Conservation (phyloP, 2,113 vertebrate genomes). For the Tyto alba region DNA sequence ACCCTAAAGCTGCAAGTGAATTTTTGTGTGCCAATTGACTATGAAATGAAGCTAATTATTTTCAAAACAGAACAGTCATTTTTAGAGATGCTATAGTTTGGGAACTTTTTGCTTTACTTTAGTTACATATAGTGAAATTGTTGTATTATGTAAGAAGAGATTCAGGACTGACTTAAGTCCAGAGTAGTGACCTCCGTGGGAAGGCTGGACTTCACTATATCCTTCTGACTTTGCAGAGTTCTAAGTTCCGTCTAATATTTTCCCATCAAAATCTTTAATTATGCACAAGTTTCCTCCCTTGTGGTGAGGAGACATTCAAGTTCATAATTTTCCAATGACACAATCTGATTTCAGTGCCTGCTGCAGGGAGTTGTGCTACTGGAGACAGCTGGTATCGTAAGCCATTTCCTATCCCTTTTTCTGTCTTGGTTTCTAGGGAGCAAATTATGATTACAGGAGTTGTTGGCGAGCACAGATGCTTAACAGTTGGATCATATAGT, state of each 20-base stretch:
- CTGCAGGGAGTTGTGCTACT: neutral
- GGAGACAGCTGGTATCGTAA: neutral
- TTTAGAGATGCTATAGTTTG: neutral
- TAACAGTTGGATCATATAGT: neutral
- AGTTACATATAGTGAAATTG: rapidly evolving
- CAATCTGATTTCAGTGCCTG: neutral
- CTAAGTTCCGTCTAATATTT: neutral
- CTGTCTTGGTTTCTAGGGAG: neutral
- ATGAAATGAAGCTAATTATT: neutral
- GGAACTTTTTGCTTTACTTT: neutral
- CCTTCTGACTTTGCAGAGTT: neutral
- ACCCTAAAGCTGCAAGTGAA: neutral
- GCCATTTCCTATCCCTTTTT: neutral
- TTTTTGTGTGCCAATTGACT: neutral
- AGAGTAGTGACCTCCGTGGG: neutral
- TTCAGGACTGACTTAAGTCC: neutral
- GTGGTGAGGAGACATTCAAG: rapidly evolving
- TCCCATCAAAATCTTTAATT: neutral
- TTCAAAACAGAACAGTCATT: neutral
- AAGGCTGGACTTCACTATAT: rapidly evolving
- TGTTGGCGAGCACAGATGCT: neutral
- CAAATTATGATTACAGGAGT: neutral
- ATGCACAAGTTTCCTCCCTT: neutral
- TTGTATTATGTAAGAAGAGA: neutral
- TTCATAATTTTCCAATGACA: neutral